A percentile compares a stretch with the other conserved stretches of the same genome.
Evolutionary conservation across 2,888 invertebrate species (phyloP).

Genomic region (Gastrophysa polygoni): DNA sequence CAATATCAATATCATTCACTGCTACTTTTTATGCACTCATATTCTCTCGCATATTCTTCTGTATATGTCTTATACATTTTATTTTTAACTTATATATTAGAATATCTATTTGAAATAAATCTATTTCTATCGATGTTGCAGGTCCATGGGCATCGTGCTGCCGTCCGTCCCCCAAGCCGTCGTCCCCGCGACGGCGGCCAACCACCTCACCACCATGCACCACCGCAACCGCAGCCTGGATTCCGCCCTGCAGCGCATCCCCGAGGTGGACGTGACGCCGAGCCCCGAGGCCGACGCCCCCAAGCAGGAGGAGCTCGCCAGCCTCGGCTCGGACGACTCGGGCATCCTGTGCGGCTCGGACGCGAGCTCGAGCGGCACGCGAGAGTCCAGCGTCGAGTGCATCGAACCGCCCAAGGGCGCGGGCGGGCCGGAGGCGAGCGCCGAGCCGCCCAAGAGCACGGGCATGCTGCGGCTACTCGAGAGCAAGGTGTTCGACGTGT

Average conservation of each 20-base stretch:
- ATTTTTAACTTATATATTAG: too few species aligned
- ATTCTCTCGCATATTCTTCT: too few species aligned
- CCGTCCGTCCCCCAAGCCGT: constrained; percentile 66
- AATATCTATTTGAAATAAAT: too few species aligned
- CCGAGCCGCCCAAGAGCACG: constrained; percentile 56
- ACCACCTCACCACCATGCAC: constrained; percentile 64
- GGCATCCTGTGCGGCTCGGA: constrained; percentile 73
- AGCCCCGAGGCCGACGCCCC: constrained; percentile 64
- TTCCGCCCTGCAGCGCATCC: constrained; percentile 87
- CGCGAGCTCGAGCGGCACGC: constrained; percentile 59
- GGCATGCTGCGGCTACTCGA: constrained; percentile 90
- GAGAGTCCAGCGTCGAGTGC: constrained; percentile 63
- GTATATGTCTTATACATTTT: too few species aligned
- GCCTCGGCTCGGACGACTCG: constrained; percentile 80
- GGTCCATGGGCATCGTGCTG: constrained; percentile 70
- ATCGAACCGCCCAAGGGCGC: constrained; percentile 54
- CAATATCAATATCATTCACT: too few species aligned
- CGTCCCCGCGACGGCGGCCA: constrained; percentile 42
- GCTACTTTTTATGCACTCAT: too few species aligned
- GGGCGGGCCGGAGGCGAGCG: constrained; percentile 10
- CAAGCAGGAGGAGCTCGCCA: constrained; percentile 65
- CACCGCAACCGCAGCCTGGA: constrained; percentile 90
- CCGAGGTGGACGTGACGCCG: constrained; percentile 79
- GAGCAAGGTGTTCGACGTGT: constrained; percentile 97
- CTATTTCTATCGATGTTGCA: constrained; percentile 48